Conservation (phyloP, 2,797 vertebrate species). For the Sternarchorhynchus goeldii region DNA sequence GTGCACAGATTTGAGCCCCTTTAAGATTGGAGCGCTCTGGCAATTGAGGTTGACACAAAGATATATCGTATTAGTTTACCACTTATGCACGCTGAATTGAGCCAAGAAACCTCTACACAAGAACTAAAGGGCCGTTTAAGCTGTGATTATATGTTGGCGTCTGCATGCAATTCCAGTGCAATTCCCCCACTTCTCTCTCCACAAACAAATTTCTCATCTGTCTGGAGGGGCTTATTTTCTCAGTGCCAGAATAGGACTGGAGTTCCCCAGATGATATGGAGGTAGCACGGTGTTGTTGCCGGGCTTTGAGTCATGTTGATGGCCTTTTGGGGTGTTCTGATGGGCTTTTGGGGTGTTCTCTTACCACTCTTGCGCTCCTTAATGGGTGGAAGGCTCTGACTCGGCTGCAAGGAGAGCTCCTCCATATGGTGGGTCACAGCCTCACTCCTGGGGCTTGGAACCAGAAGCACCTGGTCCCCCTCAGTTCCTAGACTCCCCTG, state of each 20-base stretch:
- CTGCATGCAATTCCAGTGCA: slow-evolving; percentile 58
- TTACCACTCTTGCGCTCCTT: slow-evolving; percentile 77
- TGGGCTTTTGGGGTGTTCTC: slow-evolving; percentile 58
- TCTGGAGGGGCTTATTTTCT: slow-evolving; percentile 60
- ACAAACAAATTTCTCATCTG: slow-evolving; percentile 64
- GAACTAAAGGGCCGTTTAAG: slow-evolving; percentile 54
- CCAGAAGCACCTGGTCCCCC: slow-evolving; percentile 69
- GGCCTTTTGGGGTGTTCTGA: slow-evolving; percentile 21
- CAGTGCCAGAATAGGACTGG: slow-evolving; percentile 52
- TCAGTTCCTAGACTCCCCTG: slow-evolving; percentile 64
- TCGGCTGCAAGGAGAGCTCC: slow-evolving; percentile 79
- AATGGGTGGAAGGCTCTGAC: slow-evolving; percentile 75
- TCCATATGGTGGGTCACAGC: slow-evolving; percentile 81
- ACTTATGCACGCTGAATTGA: slow-evolving; percentile 15
- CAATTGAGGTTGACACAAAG: slow-evolving; percentile 32
- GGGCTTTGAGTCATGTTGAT: slow-evolving; percentile 23
- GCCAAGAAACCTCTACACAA: slow-evolving; percentile 53
- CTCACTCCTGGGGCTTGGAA: slow-evolving; percentile 82
- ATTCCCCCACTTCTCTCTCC: slow-evolving; percentile 60
- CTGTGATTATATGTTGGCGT: slow-evolving; percentile 61
- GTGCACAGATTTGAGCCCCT: neutral
- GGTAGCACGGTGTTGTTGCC: neutral
- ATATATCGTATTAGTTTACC: slow-evolving; percentile 48
- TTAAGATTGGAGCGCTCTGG: slow-evolving; percentile 23
- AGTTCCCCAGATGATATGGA: slow-evolving; percentile 63